Evolutionary conservation across 2,888 invertebrate species (phyloP).

Genomic region (Euclidia mi): DNA sequence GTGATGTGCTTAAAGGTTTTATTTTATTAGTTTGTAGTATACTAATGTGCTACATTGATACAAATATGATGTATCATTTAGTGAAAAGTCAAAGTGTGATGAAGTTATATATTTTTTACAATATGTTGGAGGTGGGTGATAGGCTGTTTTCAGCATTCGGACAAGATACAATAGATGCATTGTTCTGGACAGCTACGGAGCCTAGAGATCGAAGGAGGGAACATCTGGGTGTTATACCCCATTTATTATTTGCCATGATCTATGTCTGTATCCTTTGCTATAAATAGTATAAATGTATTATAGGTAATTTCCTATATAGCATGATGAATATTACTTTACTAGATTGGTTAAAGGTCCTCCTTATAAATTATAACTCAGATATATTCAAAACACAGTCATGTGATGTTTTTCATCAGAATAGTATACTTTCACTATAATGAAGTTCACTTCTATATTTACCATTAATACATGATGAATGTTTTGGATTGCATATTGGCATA

Average conservation of each 20-base stretch:
- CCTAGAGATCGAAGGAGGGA: slow-evolving; percentile 95
- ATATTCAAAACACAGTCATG: too few species aligned
- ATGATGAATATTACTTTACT: too few species aligned
- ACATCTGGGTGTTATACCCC: slow-evolving; percentile 96
- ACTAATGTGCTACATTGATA: slow-evolving; percentile 97
- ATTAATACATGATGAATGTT: too few species aligned
- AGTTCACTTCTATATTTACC: too few species aligned
- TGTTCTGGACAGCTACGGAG: slow-evolving; percentile 99
- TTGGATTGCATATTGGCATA: too few species aligned
- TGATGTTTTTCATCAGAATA: too few species aligned
- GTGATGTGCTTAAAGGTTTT: slow-evolving; percentile 98
- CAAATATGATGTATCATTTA: slow-evolving; percentile 99
- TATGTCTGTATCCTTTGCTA: slow-evolving; percentile 98
- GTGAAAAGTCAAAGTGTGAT: slow-evolving; percentile 99
- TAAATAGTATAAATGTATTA: too few species aligned
- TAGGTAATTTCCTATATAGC: too few species aligned
- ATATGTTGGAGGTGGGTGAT: slow-evolving; percentile 99
- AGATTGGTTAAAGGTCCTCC: too few species aligned
- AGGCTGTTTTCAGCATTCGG: slow-evolving; percentile 98
- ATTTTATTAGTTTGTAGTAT: slow-evolving; percentile 95
- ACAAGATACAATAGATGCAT: slow-evolving; percentile 99
- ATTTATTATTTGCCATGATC: slow-evolving; percentile 96
- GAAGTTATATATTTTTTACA: slow-evolving; percentile 99
- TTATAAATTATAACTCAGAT: too few species aligned
- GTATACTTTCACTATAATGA: too few species aligned